Base-by-base conservation (phyloP, 2,888 invertebrate species). In the Caenorhabditis sp. region DNA sequence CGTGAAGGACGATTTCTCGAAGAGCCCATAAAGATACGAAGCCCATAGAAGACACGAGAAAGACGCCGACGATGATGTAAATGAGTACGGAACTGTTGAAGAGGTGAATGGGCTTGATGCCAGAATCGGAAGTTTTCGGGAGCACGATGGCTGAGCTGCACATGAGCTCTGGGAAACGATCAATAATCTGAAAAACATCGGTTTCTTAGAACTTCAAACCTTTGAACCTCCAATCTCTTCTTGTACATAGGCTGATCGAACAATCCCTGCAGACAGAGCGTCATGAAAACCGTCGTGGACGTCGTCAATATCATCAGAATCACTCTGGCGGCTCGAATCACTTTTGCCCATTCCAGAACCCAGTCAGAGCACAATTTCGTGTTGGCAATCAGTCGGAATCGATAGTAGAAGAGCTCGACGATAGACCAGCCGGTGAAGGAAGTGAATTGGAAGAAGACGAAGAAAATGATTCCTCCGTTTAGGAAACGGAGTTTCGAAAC, bases 191-290 rank as follows among this genome's bases (percentile, higher is more conserved):
- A n/a, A n/a, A n/a, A n/a, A n/a, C n/a, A n/a, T n/a, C n/a, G n/a
- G n/a, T n/a, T n/a, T n/a, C n/a, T n/a, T n/a, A n/a, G n/a, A n/a
- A 30, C 9, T 5, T 30, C 6, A 30, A 7, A n/a, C n/a, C n/a
- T n/a, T n/a, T n/a, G n/a, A n/a, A 72, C 72, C 50, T 46, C 32
- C 35, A 52, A 41, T n/a, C 30, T 59, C 27, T 48, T 71, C 39
- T 73, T 73, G 32, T 59, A 46, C 9, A 13, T 37, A 13, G 30
- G 32, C 46, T 73, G 73, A 45, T 73, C 73, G 22, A 73, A 73
- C 4, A 65, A 15, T 15, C 65, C 65, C 9, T 53, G 59, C 7
- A 52, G 46, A 24, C 46, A 61, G 11, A 73, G 26, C 2, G 37
- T n/a, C 15, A 65, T 5, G 7, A 41, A 53, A 7, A 11, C 1